These are phyloP conservation scores for Sinotaia quadrata DNA, from an alignment of 2,888 invertebrate species.

Conservation along the genomic window DNA sequence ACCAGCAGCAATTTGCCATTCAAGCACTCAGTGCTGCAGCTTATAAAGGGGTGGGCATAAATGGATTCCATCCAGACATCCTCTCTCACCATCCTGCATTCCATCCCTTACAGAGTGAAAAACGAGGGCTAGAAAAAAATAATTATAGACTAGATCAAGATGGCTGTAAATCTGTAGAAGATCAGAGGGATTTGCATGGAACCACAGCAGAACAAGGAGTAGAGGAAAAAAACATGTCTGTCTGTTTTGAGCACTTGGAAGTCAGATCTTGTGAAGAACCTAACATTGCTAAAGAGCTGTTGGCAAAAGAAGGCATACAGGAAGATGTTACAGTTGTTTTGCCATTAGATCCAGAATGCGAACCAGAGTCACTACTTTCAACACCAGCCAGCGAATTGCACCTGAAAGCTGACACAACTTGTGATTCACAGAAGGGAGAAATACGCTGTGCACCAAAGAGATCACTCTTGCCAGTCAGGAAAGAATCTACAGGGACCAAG, in stretches of 20 bases:
- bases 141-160: neutral
- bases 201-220: neutral
- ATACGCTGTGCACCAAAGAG: constrained; percentile 58
- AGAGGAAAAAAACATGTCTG: neutral
- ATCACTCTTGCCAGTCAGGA: constrained; percentile 46
- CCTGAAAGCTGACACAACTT: constrained; percentile 33
- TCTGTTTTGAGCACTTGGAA: neutral
- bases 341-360: constrained; percentile 53
- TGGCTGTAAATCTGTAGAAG: no score
- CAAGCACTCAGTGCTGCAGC: constrained; percentile 70
- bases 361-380: constrained; percentile 37
- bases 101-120: no score
- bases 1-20: constrained; percentile 70
- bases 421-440: constrained; percentile 42
- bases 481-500: constrained; percentile 36
- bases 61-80: constrained; percentile 14
- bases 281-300: constrained; percentile 42
- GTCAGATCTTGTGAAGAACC: neutral
- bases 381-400: constrained; percentile 41
- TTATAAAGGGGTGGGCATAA: constrained; percentile 64
- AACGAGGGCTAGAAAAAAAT: neutral
- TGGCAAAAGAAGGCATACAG: constrained; percentile 53
- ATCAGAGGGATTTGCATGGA: constrained; percentile 8
- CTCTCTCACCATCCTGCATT: constrained; percentile 9
- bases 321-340: constrained; percentile 65